Percentiles rank a stretch among this genome's conserved stretches.
Evolutionary conservation across 2,113 vertebrate genomes (phyloP).

Genomic region (Hippopotamus amphibius): DNA sequence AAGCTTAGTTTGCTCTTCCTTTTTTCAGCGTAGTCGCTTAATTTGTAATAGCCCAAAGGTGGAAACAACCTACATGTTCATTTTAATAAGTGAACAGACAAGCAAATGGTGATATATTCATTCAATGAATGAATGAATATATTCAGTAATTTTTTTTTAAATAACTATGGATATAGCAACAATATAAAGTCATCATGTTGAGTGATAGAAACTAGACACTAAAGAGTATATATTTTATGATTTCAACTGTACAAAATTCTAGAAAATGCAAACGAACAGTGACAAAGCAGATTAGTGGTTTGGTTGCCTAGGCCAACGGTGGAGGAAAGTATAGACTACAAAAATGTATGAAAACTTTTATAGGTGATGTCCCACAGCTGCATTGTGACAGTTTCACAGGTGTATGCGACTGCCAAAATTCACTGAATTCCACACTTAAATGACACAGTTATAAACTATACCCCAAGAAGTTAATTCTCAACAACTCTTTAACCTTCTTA

Average conservation of each 20-base stretch:
- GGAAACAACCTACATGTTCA: background rate
- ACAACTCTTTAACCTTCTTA: background rate
- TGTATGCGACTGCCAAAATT: background rate
- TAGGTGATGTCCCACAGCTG: background rate
- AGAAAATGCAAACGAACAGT: background rate
- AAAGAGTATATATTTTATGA: background rate
- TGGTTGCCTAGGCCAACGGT: background rate
- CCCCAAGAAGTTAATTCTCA: background rate
- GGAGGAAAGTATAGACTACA: no score
- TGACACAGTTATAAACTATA: background rate
- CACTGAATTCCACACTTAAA: background rate
- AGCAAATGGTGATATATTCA: background rate
- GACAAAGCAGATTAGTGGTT: background rate
- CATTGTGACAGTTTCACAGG: background rate
- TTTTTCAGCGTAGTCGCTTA: background rate
- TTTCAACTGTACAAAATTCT: background rate
- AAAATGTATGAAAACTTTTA: background rate
- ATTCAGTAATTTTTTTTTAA: background rate
- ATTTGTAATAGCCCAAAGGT: background rate
- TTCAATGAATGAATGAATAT: background rate
- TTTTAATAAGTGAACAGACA: background rate
- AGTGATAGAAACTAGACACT: background rate
- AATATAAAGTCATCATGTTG: background rate
- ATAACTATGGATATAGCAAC: background rate
- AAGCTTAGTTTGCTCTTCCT: slow-evolving; percentile 8